Evolutionary conservation across 2,888 invertebrate species (phyloP), one percentile per base, ranked within the genome.

Genomic region (Tetragonisca angustula): DNA sequence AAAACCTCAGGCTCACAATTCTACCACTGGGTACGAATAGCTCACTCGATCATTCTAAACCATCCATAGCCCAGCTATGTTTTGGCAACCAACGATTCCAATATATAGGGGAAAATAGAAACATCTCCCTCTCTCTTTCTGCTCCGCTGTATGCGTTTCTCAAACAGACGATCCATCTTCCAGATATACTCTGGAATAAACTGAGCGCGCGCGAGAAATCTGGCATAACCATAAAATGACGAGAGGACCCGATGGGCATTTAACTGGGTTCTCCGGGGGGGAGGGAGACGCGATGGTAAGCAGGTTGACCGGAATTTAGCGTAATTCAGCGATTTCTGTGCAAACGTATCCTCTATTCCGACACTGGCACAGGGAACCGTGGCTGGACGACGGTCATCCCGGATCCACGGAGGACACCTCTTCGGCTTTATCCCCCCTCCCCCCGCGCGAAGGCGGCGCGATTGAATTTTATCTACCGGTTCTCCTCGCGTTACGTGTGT

Each of bases 251-350:
- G 21, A 27, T 43, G 76, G 77, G 32, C 83, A 61, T 75, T 85
- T 84, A 84, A 84, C 67, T 27, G 75, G 68, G 50, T 19, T 32
- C 59, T 74, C 24, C 49, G 49, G 77, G 67, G 79, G 79, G 73
- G 78, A 64, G 64, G 24, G 79, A 64, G 71, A 78, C 70, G 43
- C 65, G 75, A 71, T 67, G 59, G 82, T 32, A 73, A 73, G 71
- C 59, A 52, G 62, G 75, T 61, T 76, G 64, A 59, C 15, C 69
- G 49, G 69, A 76, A 76, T 92, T 94, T 94, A 93, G 92, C 94
- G 93, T 94, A 94, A 94, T 94, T 92, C 90, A 69, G 74, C 93
- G 89, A 94, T 94, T 94, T 90, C 92, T 93, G 92, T 94, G 94
- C 94, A 89, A 88, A 88, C 87, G 86, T 85, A 88, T 90, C 88